Percentiles rank a stretch among this genome's conserved stretches.
Evolutionary conservation across 2,797 vertebrate genomes (phyloP).

Genomic region (Hydrophis major): DNA sequence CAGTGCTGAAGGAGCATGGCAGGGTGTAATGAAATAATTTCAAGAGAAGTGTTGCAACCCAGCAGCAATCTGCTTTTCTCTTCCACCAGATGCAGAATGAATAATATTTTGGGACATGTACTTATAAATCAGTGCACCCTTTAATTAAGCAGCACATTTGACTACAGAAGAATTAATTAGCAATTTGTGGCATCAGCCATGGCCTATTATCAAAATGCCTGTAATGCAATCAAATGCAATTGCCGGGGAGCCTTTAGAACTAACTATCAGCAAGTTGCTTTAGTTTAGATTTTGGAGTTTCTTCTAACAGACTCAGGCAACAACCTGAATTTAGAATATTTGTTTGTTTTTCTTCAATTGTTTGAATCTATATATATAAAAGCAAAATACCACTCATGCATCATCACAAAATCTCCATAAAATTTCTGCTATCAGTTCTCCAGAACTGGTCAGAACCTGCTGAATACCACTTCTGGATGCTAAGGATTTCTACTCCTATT

Average conservation of each 20-base stretch:
- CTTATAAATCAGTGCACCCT: conserved; percentile 73
- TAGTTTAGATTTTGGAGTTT: conserved; percentile 58
- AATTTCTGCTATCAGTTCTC: too few species aligned
- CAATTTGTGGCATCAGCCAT: conserved; percentile 65
- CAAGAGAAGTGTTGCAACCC: conserved; percentile 49
- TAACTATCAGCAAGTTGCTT: conserved; percentile 68
- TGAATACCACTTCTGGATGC: too few species aligned
- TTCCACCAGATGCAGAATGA: conserved; percentile 58
- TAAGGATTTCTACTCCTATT: too few species aligned
- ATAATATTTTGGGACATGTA: conserved; percentile 60
- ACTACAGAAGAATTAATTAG: conserved; percentile 73
- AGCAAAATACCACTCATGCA: too few species aligned
- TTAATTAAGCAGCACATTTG: conserved; percentile 78
- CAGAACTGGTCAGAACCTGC: too few species aligned
- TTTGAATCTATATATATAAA: background rate
- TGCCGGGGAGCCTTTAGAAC: conserved; percentile 67
- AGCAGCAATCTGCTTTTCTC: conserved; percentile 52
- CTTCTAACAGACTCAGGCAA: conserved; percentile 36
- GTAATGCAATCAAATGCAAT: conserved; percentile 61
- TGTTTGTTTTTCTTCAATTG: conserved; percentile 18
- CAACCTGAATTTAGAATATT: conserved; percentile 43
- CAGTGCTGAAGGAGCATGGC: conserved; percentile 54
- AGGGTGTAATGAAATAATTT: conserved; percentile 62
- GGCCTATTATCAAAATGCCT: conserved; percentile 68
- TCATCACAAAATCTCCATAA: too few species aligned